These are phyloP conservation scores for Hyaena hyaena DNA, from an alignment of 2,113 vertebrate genomes.

Conservation along the genomic window DNA sequence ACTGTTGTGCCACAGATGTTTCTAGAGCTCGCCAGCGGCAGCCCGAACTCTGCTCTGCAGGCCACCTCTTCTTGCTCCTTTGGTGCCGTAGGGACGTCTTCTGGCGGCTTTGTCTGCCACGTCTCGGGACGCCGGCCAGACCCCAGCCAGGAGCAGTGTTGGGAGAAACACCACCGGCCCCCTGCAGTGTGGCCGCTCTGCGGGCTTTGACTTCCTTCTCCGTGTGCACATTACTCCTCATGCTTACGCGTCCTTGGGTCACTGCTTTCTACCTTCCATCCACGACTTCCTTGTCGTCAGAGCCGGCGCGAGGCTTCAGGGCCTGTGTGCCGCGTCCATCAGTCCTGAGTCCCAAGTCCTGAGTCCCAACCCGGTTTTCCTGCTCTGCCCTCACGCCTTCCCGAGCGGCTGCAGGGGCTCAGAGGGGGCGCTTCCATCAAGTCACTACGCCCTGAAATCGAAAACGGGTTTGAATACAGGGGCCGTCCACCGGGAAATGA, in stretches of 20 bases:
- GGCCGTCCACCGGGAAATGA: no score
- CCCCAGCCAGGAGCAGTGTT: not conserved
- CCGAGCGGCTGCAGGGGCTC: not conserved
- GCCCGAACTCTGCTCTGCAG: not conserved
- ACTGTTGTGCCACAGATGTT: not conserved
- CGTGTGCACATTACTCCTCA: fast-evolving
- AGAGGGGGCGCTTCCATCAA: not conserved
- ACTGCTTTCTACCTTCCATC: fast-evolving
- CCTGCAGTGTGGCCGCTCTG: not conserved
- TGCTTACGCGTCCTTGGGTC: fast-evolving
- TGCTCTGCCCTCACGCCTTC: no score
- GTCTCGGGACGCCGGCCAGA: fast-evolving
- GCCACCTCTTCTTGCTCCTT: no score
- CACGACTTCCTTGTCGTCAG: fast-evolving
- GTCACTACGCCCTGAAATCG: not conserved
- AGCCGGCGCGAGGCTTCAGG: fast-evolving
- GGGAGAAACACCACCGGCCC: fast-evolving
- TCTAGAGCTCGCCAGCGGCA: not conserved
- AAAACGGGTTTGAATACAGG: not conserved
- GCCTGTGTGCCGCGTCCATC: fast-evolving
- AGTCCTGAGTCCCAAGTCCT: no score
- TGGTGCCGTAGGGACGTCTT: not conserved
- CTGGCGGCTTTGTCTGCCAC: not conserved
- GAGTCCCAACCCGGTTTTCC: fast-evolving
- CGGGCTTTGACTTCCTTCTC: no score